Base-by-base conservation (phyloP, 2,888 invertebrate genomes). In the Ochropacha duplaris region DNA sequence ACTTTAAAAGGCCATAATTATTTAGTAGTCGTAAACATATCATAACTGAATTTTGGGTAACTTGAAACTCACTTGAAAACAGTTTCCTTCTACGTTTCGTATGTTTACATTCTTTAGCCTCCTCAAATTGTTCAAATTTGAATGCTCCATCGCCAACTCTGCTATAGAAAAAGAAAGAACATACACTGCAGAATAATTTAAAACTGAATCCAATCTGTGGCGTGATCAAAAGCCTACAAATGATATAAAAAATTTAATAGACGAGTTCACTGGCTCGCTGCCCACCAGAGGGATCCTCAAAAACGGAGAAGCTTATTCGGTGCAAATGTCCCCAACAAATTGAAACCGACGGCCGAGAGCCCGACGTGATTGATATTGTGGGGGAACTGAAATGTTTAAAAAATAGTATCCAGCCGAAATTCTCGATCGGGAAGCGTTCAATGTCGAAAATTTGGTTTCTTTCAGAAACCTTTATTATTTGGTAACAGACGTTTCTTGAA, bases 261-360 rank as follows among this genome's bases (percentile, higher is more conserved):
- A 52, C 52, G 52, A 24, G 4, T 44, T 6, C 19, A 19, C 44
- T 44, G 44, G 44, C 44, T 16, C 44, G 8, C 19, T 44, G 44
- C 19, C 44, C 19, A 44, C 44, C 44, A 19, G 39, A 31, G 19
- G 16, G 5, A 44, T 44, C 44, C 19, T 19, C 63, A 61, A 61
- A 70, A 68, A 64, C 66, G 62, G 61, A 57, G 54, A 56, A 36
- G 62, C 65, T 73, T 73, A 68, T 62, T 67, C 62, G 54, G 73
- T 60, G 68, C 70, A 69, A 72, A 71, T 69, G 72, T 65, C 71
- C 66, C 55, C 62, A 58, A 66, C 65, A 71, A 72, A 72, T 72
- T 66, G 73, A 66, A 65, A 65, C 58, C 61, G 70, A 73, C 71
- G 63, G 54, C 58, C 54, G 58, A 62, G 71, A 62, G 71, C 65